Base-by-base conservation (phyloP, 2,888 invertebrate species). In the Anticlea derivata region DNA sequence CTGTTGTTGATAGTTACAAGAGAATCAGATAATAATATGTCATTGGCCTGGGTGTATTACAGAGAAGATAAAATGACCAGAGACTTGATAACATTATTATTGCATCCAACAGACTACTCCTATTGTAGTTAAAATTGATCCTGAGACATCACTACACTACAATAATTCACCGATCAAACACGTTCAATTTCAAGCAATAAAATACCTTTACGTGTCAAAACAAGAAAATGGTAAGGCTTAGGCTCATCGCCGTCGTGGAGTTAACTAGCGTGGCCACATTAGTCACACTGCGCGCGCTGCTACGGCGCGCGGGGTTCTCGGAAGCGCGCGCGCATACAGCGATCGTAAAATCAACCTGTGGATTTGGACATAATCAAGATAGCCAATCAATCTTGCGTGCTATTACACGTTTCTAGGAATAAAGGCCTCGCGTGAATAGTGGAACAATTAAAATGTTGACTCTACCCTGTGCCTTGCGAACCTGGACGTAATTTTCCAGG, bases 261-360 rank as follows among this genome's bases (percentile, higher is more conserved):
- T 67, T 67, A 73, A 75, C 67, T 57, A 69, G 70, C 74, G 73
- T 74, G 65, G 67, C 69, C 55, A 55, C 63, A 61, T 70, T 62
- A 63, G 61, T 65, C 64, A 63, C 67, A 60, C 54, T 47, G 31
- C 35, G 33, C 50, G 47, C 17, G 49, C 39, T n/a, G 34, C 27
- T n/a, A 5, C 5, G 33, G 46, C 26, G 47, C 35, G 24, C 39
- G 38, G 20, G 50, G 48, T 76, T 78, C 75, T 63, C 53, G 71
- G 77, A 79, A 70, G 70, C 72, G 75, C 72, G 67, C 65, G 72
- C 72, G 71, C 77, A 70, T 66, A 69, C 58, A 55, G 46, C 58
- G 63, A 61, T 73, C 73, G 68, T 80, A 77, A 78, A 80, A 72
- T 69, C 66, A 66, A 66, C 70, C 74, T 78, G 73, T 73, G 74